Conservation (phyloP, 2,113 vertebrate genomes). For the Odontophorus gujanensis region DNA sequence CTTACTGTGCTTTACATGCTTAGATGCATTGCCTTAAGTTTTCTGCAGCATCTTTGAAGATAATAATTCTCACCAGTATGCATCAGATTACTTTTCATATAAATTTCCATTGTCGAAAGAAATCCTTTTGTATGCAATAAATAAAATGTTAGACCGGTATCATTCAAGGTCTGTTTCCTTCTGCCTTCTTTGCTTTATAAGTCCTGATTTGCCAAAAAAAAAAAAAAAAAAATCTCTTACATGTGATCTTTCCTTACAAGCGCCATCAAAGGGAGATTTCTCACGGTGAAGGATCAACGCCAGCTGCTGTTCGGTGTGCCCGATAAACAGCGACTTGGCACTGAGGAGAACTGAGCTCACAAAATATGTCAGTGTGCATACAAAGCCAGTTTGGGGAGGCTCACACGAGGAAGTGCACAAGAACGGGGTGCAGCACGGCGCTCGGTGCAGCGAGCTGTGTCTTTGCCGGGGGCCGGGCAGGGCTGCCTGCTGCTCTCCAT, state of each 20-base stretch:
- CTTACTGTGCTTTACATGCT: conserved; percentile 74
- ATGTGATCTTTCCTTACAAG: accelerated
- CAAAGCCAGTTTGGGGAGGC: accelerated
- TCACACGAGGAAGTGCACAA: too few relatives aligned
- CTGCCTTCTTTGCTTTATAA: neutral
- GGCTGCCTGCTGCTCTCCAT: too few relatives aligned
- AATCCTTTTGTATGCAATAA: conserved; percentile 76
- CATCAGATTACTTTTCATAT: conserved; percentile 71
- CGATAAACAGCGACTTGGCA: too few relatives aligned
- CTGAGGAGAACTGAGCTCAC: neutral
- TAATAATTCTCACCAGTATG: conserved; percentile 61
- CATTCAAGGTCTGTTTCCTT: neutral
- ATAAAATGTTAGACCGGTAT: conserved; percentile 69
- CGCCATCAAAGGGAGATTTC: neutral
- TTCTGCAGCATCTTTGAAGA: conserved; percentile 64
- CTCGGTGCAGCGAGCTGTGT: too few relatives aligned
- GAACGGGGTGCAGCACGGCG: too few relatives aligned
- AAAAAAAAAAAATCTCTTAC: neutral
- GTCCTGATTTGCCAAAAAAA: neutral
- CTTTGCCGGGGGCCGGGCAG: too few relatives aligned
- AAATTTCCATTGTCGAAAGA: conserved; percentile 65
- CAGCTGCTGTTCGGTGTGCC: neutral
- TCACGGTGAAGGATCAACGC: neutral
- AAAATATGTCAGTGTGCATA: accelerated
- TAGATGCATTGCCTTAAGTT: conserved; percentile 73